phyloP scores from a whole-genome alignment of 2,797 vertebrate species.

The Agapornis canus region DNA sequence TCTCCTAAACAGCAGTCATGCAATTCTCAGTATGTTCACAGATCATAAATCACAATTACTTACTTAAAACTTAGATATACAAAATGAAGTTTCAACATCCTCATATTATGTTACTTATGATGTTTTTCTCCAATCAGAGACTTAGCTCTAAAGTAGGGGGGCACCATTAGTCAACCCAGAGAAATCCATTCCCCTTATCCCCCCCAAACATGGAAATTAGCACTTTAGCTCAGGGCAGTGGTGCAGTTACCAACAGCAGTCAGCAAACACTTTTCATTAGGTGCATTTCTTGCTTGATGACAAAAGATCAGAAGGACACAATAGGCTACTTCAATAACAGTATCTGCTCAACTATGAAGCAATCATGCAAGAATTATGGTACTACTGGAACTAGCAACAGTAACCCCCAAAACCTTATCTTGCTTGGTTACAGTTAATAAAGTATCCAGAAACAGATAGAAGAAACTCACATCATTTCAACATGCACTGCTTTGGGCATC shows the following conservation, averaged over 20 bases:
- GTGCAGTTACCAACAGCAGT: background rate
- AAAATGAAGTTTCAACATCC: background rate
- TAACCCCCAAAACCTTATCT: background rate
- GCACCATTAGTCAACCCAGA: background rate
- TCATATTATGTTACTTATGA: background rate
- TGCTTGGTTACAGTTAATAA: constrained; percentile 46
- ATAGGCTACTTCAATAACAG: background rate
- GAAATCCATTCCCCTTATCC: background rate
- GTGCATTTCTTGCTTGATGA: background rate
- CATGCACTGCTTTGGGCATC: constrained; percentile 3
- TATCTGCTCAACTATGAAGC: background rate
- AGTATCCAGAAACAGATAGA: background rate
- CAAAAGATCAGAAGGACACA: background rate
- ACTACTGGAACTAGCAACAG: constrained; percentile 7
- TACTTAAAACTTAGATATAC: background rate
- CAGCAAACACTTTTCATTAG: background rate
- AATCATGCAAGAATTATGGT: background rate
- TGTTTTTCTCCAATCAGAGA: background rate
- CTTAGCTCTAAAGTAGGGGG: background rate
- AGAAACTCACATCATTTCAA: constrained; percentile 45
- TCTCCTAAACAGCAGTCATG: background rate
- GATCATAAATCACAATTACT: constrained; percentile 13
- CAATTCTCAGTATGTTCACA: background rate
- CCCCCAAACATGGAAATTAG: background rate
- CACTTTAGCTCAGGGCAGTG: background rate